Evolutionary conservation across 1,140 invertebrate species (phyloP).

Genomic region (Euura saliciscinereae): DNA sequence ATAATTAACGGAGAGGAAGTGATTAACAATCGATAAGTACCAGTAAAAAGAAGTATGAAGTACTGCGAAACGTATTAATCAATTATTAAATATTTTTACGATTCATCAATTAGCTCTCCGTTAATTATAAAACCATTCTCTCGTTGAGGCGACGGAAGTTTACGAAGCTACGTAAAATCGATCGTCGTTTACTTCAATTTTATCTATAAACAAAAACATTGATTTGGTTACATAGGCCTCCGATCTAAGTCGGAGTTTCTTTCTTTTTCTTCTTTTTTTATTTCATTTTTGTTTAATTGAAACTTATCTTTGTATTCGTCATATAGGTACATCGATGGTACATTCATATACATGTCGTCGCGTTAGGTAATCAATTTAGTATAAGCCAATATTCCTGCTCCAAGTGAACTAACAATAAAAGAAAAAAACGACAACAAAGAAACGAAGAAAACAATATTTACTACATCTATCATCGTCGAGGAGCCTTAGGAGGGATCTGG

Average conservation of each 20-base stretch:
- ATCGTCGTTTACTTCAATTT: background rate
- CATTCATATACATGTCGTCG: slow-evolving; percentile 37
- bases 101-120: background rate
- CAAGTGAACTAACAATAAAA: slow-evolving; percentile 5
- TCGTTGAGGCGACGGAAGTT: background rate
- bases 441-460: background rate
- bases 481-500: background rate
- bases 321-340: slow-evolving; percentile 38
- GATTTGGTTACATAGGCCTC: slow-evolving; percentile 15
- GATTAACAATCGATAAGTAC: background rate
- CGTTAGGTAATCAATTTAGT: slow-evolving; percentile 32
- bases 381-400: slow-evolving; percentile 30
- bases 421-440: background rate
- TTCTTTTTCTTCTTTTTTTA: slow-evolving; percentile 12
- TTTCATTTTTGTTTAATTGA: slow-evolving; percentile 9
- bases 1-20: background rate
- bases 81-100: background rate
- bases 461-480: background rate
- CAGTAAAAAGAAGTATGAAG: background rate
- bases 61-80: background rate
- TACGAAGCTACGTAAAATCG: background rate
- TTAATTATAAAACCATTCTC: background rate
- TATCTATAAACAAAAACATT: slow-evolving; percentile 12
- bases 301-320: slow-evolving; percentile 23
- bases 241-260: background rate